A percentile compares a stretch with the other conserved stretches of the same genome.
Conservation (phyloP, 2,113 vertebrate genomes). For the Raja brachyura region DNA sequence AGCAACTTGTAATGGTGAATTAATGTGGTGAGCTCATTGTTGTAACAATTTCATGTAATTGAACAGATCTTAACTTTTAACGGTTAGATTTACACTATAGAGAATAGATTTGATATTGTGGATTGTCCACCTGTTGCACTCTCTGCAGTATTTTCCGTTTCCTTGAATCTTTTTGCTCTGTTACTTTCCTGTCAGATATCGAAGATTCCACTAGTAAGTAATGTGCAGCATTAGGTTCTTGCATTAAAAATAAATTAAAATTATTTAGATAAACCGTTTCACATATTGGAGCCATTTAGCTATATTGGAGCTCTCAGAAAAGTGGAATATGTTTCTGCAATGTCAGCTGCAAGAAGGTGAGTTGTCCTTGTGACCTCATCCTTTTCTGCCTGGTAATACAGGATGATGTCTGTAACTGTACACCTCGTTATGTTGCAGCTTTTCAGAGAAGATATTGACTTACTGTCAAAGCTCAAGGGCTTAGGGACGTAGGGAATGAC, state of each 20-base stretch:
- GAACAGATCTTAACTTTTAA: background rate
- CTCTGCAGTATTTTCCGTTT: background rate
- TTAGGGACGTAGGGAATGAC: background rate
- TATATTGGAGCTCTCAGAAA: background rate
- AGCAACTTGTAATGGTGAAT: background rate
- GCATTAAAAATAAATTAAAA: background rate
- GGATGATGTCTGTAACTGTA: background rate
- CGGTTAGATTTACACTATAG: background rate
- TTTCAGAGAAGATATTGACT: background rate
- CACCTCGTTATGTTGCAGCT: conserved; percentile 16
- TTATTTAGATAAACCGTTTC: background rate
- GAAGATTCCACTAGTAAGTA: background rate
- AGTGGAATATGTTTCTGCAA: conserved; percentile 14
- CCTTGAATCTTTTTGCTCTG: background rate
- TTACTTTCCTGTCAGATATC: background rate
- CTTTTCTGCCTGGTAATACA: conserved; percentile 8
- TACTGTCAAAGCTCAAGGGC: background rate
- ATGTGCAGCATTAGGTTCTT: background rate
- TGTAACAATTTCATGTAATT: background rate
- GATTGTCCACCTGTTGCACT: background rate
- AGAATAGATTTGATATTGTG: background rate
- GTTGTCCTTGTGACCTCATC: background rate
- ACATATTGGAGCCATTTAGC: background rate
- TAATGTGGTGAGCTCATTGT: background rate
- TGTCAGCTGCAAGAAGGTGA: background rate